Evolutionary conservation across 2,113 vertebrate species (phyloP).

Genomic region (Sitta europaea): DNA sequence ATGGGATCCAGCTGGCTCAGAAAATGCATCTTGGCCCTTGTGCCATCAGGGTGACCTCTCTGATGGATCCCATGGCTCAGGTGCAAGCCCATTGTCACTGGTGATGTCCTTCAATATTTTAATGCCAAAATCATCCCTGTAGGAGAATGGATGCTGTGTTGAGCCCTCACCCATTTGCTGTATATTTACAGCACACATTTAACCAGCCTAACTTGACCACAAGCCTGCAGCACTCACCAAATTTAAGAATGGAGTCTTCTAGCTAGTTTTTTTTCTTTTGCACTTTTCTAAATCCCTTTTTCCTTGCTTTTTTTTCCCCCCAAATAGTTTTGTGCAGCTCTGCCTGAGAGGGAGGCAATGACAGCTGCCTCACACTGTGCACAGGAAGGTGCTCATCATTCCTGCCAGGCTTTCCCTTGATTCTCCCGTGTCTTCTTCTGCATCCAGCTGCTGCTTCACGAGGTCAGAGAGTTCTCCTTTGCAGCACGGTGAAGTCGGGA

Average conservation of each 20-base stretch:
- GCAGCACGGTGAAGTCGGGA: not conserved
- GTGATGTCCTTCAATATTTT: not conserved
- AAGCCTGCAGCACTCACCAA: not conserved
- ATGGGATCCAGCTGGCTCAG: accelerated
- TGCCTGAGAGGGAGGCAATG: not conserved
- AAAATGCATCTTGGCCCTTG: not conserved
- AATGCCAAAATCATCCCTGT: not conserved
- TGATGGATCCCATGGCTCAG: not conserved
- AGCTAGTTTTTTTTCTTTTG: not conserved
- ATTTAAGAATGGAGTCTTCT: not conserved
- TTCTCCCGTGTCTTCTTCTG: not conserved
- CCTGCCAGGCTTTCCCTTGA: not conserved
- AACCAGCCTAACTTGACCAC: not conserved
- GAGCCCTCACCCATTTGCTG: not conserved
- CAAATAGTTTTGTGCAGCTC: not conserved
- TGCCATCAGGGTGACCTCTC: not conserved
- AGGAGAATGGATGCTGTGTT: not conserved
- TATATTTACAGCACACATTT: not conserved
- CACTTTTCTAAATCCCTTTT: not conserved
- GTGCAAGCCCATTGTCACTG: not conserved
- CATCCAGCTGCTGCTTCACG: not conserved
- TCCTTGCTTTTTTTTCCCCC: not conserved
- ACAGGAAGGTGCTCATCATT: not conserved
- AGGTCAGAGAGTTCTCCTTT: not conserved
- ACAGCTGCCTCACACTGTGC: not conserved